Evolutionary conservation across 2,888 invertebrate genomes (phyloP).

Genomic region (Parthenolecanium corni): DNA sequence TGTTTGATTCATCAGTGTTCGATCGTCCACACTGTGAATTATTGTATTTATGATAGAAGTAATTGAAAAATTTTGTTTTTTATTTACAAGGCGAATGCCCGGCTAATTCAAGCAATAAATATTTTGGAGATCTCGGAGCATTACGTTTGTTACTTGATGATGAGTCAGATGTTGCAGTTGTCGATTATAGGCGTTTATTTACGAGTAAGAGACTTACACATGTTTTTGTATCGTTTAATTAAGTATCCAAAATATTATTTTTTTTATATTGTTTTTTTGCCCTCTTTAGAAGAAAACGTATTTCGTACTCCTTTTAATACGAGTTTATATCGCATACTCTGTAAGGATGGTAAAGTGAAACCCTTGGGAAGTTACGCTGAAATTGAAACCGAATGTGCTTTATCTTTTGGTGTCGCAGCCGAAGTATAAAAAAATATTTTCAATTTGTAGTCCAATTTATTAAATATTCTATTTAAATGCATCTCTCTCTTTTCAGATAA

Average conservation of each 20-base stretch:
- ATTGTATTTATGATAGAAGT: no score
- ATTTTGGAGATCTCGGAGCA: slow-evolving; percentile 44
- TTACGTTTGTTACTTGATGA: slow-evolving; percentile 46
- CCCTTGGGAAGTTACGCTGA: background rate
- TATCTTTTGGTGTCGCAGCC: slow-evolving; percentile 3
- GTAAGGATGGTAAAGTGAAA: background rate
- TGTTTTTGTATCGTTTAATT: background rate
- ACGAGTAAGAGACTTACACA: background rate
- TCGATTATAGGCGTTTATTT: slow-evolving; percentile 39
- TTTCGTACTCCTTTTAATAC: background rate
- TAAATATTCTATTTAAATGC: background rate
- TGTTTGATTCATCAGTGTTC: no score
- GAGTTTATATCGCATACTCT: slow-evolving; percentile 3
- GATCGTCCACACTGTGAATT: no score
- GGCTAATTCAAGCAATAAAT: slow-evolving; percentile 12
- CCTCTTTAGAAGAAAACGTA: slow-evolving; percentile 1
- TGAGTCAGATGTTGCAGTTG: slow-evolving; percentile 48
- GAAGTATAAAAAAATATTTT: background rate
- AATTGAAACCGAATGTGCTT: background rate
- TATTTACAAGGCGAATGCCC: slow-evolving; percentile 10
- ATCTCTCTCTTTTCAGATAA: background rate
- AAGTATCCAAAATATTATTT: background rate
- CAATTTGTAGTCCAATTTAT: background rate
- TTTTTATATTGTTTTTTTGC: background rate
- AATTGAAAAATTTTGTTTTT: background rate